Evolutionary conservation across 1,140 invertebrate species (phyloP), one percentile per base, ranked within the genome.

Genomic region (Oryctes rhinoceros): DNA sequence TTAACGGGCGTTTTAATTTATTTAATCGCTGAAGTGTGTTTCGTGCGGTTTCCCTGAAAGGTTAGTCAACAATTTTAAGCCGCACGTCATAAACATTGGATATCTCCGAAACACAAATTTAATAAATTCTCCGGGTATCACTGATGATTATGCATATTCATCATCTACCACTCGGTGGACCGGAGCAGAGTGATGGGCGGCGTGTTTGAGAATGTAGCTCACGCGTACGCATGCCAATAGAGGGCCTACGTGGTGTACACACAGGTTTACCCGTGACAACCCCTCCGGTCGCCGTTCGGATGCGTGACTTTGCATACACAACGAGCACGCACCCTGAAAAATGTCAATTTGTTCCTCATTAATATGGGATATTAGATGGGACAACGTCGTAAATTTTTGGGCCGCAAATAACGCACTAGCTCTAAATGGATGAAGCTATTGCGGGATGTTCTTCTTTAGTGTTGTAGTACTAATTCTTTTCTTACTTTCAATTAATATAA

Each of bases 331-430:
- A 85, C 85, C 85, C 85, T 80, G 83, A 85, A 85, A 85, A 85
- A 85, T 85, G 85, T 85, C 85, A 85, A 85, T 85, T 85, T 85
- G 85, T 85, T 85, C 85, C 83, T 85, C 85, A 85, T 85, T 85
- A 85, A 85, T 85, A 80, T 80, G 78, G 84, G 84, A 85, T 85
- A 85, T 85, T 85, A 85, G 80, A 82, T 83, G 80, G 80, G 82
- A 81, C 83, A 84, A 82, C 74, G 78, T 79, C 79, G 82, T 83
- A 84, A 83, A 84, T 83, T 67, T 24, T 18, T 13, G 18, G 30
- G 6, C 65, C 30, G 20, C 65, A 11, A 35, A 11, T 67, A 67
- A 67, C n/a, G 18, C 20, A 67, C 9, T 20, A 67, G 7, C 20
- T 20, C 20, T 13, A 24, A 1, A 2, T 3, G 20, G 65, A 67